Base-by-base conservation (phyloP, 1,140 invertebrate genomes). In the Triops longicaudatus region DNA sequence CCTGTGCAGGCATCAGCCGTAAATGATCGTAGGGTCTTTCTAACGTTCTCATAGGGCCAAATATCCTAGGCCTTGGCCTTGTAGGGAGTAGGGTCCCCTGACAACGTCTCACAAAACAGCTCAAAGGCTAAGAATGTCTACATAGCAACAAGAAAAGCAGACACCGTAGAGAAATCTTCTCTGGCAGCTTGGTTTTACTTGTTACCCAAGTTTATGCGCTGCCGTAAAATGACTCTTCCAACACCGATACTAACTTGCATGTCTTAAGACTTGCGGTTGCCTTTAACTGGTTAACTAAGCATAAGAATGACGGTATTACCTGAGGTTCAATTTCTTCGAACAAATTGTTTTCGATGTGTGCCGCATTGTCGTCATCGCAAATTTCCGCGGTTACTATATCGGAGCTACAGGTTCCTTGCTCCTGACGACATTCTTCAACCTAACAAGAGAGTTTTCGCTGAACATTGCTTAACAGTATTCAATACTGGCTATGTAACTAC, bases 1-100 rank as follows among this genome's bases (percentile, higher is more conserved):
- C 31, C 31, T 37, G 31, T n/a, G 81, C 79, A 79, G 86, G 85
- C 9, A 84, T 85, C 72, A 86, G 75, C 5, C 85, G 82, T 75
- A 85, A 84, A n/a, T 83, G 84, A 76, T 85, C 50, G 10, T 5
- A 63, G 50, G 50, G 14, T 63, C 22, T 63, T 17, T 17, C 50
- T 63, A 37, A 37, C 31, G 31, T 37, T 4, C 50, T 22, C 22
- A 63, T n/a, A n/a, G 50, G 9, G 50, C 17, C 50, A 63, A 0
- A 22, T 63, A n/a, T 63, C 6, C 17, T n/a, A 22, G n/a, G 50
- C 50, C 50, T 63, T 63, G 50, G 50, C 50, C 14, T 63, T 63
- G 14, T 17, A 63, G 50, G 50, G 6, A 63, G 50, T 22, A 22
- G n/a, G 50, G 14, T 14, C 44, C 44, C 14, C 10, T 14, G 44